Conservation (phyloP, 1,140 invertebrate species). For the Varroa destructor region DNA sequence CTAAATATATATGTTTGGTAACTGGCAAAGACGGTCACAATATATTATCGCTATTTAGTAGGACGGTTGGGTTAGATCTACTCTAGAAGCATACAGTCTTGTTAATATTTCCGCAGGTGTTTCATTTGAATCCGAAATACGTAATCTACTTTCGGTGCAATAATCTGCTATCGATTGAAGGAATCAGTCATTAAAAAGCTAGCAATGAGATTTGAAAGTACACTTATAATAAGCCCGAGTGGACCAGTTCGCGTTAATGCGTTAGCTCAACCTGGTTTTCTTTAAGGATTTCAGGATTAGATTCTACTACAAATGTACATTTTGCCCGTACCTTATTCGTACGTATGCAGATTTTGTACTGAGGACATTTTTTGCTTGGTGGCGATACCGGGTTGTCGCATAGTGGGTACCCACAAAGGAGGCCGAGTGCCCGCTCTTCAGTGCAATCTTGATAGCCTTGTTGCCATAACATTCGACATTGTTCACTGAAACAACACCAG, state of each 20-base stretch:
- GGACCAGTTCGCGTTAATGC: too few relatives aligned
- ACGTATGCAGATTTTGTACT: background rate
- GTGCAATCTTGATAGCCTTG: conserved; percentile 20
- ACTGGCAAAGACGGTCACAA: background rate
- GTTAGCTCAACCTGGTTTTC: too few relatives aligned
- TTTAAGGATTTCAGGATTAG: too few relatives aligned
- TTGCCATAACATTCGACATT: conserved; percentile 7
- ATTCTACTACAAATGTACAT: background rate
- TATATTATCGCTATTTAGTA: background rate
- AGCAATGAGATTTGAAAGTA: too few relatives aligned
- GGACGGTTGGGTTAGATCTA: background rate
- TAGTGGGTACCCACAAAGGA: conserved; percentile 4
- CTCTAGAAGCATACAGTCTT: background rate
- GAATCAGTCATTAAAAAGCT: too few relatives aligned
- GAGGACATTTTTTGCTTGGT: background rate
- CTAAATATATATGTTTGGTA: background rate
- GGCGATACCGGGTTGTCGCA: conserved; percentile 5
- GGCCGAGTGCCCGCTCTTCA: conserved; percentile 3
- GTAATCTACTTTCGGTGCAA: background rate
- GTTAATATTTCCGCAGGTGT: too few relatives aligned
- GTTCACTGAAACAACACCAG: background rate
- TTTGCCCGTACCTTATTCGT: background rate
- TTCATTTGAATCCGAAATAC: background rate
- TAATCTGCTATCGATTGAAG: too few relatives aligned
- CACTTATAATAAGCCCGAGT: too few relatives aligned